Conservation (phyloP, 1,140 invertebrate genomes). For the Drosophila lowei region DNA sequence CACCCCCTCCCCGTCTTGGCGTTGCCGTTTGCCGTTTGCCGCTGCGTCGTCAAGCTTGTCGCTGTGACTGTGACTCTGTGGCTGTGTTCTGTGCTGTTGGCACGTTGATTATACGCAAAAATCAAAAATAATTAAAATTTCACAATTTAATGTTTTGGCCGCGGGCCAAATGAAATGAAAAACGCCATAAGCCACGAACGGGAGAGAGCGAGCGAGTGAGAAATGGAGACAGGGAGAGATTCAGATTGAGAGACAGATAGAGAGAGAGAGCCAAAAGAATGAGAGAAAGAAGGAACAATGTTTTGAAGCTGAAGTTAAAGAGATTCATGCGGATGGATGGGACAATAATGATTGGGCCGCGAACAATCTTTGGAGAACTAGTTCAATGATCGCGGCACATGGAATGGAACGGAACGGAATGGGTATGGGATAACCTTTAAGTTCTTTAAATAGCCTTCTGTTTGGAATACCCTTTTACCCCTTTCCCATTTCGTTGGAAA, state of each 20-base stretch:
- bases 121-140: constrained; percentile 83
- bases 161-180: constrained; percentile 59
- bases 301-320: constrained; percentile 35
- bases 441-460: too few relatives aligned
- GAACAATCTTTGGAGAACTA: neutral
- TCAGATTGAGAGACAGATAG: too few relatives aligned
- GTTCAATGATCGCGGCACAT: constrained; percentile 1
- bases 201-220: neutral
- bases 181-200: constrained; percentile 31
- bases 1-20: neutral
- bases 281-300: neutral
- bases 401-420: too few relatives aligned
- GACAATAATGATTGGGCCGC: too few relatives aligned
- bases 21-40: neutral
- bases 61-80: constrained; percentile 15
- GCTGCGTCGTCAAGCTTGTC: constrained; percentile 44
- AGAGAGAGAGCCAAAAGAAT: neutral
- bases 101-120: constrained; percentile 82
- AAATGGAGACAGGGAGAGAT: too few relatives aligned
- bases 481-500: too few relatives aligned
- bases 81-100: constrained; percentile 48
- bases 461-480: too few relatives aligned
- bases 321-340: too few relatives aligned
- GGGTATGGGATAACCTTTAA: too few relatives aligned
- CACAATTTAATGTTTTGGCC: constrained; percentile 79